phyloP scores from a whole-genome alignment of 2,113 vertebrate species.

The Nesogale talazaci region DNA sequence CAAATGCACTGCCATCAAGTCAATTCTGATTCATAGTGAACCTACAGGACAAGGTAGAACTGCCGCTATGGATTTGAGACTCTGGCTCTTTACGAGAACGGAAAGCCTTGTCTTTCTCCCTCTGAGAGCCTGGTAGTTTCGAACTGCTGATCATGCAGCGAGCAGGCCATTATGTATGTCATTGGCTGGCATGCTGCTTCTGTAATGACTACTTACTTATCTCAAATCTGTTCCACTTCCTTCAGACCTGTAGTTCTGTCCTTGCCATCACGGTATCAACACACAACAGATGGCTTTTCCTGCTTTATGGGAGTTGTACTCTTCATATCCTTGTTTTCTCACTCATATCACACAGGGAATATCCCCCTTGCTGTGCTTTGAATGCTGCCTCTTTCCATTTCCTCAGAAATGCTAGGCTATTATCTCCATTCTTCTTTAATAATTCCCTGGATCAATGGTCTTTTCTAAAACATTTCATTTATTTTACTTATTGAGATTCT shows the following conservation, averaged over 20 bases:
- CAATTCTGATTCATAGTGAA: too few species aligned
- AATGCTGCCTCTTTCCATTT: not conserved
- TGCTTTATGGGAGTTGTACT: not conserved
- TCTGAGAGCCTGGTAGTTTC: too few species aligned
- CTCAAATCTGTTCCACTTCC: constrained; percentile 4
- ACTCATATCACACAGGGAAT: not conserved
- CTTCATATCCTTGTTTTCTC: not conserved
- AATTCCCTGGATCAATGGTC: not conserved
- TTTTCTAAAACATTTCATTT: not conserved
- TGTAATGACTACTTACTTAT: not conserved
- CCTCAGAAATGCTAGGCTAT: not conserved
- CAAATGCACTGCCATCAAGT: too few species aligned
- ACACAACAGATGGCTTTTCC: not conserved
- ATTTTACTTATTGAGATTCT: not conserved
- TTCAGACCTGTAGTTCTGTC: constrained; percentile 7
- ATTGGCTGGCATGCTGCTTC: not conserved
- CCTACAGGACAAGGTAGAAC: too few species aligned
- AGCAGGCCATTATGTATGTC: too few species aligned
- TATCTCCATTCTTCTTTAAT: not conserved
- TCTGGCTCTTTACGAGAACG: too few species aligned
- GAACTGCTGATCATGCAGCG: too few species aligned
- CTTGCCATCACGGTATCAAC: not conserved
- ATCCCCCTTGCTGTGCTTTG: not conserved
- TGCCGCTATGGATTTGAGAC: too few species aligned
- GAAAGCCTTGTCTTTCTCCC: too few species aligned